A percentile compares a stretch with the other conserved stretches of the same genome.
Evolutionary conservation across 2,888 invertebrate species (phyloP).

Genomic region (Phortica okadai): DNA sequence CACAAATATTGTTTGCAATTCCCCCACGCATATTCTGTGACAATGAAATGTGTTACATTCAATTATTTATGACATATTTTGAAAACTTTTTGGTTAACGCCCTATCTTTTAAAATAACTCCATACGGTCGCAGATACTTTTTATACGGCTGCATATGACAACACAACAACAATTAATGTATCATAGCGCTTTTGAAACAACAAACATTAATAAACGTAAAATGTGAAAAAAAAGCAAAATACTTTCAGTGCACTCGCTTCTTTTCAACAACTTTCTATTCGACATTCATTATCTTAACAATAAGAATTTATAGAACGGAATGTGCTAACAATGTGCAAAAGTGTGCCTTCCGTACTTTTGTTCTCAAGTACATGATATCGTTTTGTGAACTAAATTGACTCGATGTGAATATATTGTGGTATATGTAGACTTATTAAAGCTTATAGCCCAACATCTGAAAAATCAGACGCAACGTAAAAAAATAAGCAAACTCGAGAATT

Average conservation of each 20-base stretch:
- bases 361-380: not conserved
- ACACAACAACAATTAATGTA: too few species aligned
- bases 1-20: too few species aligned
- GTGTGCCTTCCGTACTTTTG: not conserved
- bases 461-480: constrained; percentile 81
- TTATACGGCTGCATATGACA: too few species aligned
- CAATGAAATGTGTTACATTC: too few species aligned
- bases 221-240: not conserved
- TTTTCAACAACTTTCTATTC: not conserved
- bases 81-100: too few species aligned
- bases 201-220: too few species aligned
- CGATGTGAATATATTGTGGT: too few species aligned
- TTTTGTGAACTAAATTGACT: not conserved
- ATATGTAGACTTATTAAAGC: constrained; percentile 44
- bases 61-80: too few species aligned
- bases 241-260: not conserved
- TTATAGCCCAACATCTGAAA: constrained; percentile 78
- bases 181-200: too few species aligned
- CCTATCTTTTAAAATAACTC: too few species aligned
- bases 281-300: not conserved
- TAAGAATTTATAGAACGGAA: not conserved
- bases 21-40: too few species aligned
- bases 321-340: not conserved
- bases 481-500: constrained; percentile 85
- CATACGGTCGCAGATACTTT: too few species aligned